phyloP scores from a whole-genome alignment of 1,140 invertebrate species.

The Camponotus pennsylvanicus region DNA sequence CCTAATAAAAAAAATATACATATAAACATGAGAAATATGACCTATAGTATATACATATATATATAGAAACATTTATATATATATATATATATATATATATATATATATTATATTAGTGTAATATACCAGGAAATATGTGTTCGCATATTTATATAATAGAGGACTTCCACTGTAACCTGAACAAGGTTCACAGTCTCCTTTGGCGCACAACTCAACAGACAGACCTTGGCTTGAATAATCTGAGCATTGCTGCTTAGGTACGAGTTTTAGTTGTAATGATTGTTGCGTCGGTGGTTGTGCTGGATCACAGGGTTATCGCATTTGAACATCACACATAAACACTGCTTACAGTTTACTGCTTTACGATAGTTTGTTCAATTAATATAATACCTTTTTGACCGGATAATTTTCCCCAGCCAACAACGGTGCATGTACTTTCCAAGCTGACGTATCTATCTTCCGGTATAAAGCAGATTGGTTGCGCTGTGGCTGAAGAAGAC shows the following conservation, averaged over 20 bases:
- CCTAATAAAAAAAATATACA: slow-evolving; percentile 63
- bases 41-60: slow-evolving; percentile 40
- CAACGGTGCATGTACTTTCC: slow-evolving; percentile 62
- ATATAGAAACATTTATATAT: background rate
- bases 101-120: slow-evolving; percentile 1
- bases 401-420: slow-evolving; percentile 79
- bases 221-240: slow-evolving; percentile 70
- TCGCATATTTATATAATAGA: slow-evolving; percentile 69
- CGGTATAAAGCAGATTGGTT: slow-evolving; percentile 76
- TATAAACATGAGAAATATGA: slow-evolving; percentile 18
- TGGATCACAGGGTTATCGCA: slow-evolving; percentile 56
- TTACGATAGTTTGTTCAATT: slow-evolving; percentile 45
- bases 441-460: slow-evolving; percentile 57
- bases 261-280: slow-evolving; percentile 69
- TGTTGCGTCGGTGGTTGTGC: slow-evolving; percentile 71
- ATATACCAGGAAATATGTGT: slow-evolving; percentile 75
- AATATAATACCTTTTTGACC: slow-evolving; percentile 69
- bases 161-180: slow-evolving; percentile 78
- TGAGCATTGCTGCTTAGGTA: slow-evolving; percentile 70
- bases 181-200: slow-evolving; percentile 74
- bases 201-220: slow-evolving; percentile 76
- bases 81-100: slow-evolving; percentile 41
- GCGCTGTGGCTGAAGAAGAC: slow-evolving; percentile 73
- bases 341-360: slow-evolving; percentile 36
- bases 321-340: slow-evolving; percentile 34